phyloP scores from a whole-genome alignment of 2,113 vertebrate genomes.

The Cyanoramphus novaezelandiae region DNA sequence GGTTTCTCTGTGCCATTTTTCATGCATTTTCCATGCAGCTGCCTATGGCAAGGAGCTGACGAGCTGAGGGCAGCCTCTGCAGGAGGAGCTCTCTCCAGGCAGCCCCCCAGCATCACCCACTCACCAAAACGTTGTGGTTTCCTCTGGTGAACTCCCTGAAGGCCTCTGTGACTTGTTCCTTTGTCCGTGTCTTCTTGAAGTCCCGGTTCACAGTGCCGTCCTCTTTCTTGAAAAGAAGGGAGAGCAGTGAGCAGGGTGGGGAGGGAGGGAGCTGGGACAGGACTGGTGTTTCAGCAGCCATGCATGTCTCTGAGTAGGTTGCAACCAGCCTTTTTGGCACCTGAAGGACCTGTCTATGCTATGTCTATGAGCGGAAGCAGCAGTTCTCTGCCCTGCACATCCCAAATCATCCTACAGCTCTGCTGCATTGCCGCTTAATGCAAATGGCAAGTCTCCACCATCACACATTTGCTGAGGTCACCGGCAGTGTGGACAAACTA shows the following conservation, averaged over 20 bases:
- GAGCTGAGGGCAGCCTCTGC: not conserved
- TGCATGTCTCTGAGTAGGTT: not conserved
- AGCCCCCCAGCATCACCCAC: conserved; percentile 6
- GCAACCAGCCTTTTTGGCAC: not conserved
- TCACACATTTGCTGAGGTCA: not conserved
- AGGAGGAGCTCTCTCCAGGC: not conserved
- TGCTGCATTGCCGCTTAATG: not conserved
- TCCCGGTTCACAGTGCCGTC: conserved; percentile 95
- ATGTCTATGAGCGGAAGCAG: not conserved
- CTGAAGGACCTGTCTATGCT: not conserved
- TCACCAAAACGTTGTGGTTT: conserved; percentile 89
- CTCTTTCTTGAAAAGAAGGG: conserved; percentile 83
- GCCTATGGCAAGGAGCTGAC: not conserved
- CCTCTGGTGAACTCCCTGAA: conserved; percentile 93
- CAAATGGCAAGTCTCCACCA: not conserved
- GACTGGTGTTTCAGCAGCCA: not conserved
- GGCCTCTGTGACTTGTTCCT: conserved; percentile 87
- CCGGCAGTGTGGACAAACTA: not conserved
- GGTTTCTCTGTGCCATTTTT: not conserved
- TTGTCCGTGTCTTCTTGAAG: conserved; percentile 96
- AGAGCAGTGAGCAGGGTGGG: not conserved
- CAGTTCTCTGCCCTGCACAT: not conserved
- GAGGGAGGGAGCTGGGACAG: not conserved
- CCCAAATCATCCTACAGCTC: not conserved
- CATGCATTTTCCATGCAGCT: not conserved